Conservation (phyloP, 2,797 vertebrate species). For the Artibeus jamaicensis region DNA sequence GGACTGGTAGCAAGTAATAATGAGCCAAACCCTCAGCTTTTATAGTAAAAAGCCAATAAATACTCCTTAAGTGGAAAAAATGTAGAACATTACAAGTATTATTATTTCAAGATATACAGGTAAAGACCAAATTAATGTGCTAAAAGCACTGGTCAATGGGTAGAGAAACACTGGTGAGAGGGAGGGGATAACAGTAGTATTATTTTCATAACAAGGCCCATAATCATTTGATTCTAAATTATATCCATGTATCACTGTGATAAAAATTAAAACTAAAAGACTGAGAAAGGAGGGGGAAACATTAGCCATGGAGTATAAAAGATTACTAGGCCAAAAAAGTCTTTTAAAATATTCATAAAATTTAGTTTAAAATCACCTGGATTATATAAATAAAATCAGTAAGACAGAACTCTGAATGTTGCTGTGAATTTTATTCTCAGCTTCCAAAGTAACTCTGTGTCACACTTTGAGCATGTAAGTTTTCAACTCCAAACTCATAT, state of each 20-base stretch:
- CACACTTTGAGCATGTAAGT: not conserved
- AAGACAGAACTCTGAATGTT: not conserved
- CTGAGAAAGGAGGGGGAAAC: not conserved
- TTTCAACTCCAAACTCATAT: not conserved
- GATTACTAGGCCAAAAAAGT: not conserved
- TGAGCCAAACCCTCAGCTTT: not conserved
- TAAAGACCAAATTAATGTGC: slow-evolving; percentile 26
- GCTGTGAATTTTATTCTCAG: not conserved
- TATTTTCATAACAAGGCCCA: slow-evolving; percentile 8
- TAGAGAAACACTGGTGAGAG: not conserved
- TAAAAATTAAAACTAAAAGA: slow-evolving; percentile 47
- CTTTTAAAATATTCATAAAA: not conserved
- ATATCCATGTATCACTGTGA: not conserved
- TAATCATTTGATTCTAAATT: slow-evolving; percentile 24
- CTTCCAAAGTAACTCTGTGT: not conserved
- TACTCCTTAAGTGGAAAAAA: not conserved
- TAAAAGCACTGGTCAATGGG: not conserved
- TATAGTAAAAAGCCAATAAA: not conserved
- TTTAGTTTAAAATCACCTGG: slow-evolving; percentile 25
- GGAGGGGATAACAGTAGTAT: not conserved
- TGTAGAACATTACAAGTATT: not conserved
- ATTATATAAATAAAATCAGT: slow-evolving; percentile 24
- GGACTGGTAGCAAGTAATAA: not conserved
- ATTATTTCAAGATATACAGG: slow-evolving; percentile 1
- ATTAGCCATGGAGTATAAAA: not conserved